A percentile compares a stretch with the other conserved stretches of the same genome.
phyloP scores from a whole-genome alignment of 2,888 invertebrate species.

The Catocala fraxini region DNA sequence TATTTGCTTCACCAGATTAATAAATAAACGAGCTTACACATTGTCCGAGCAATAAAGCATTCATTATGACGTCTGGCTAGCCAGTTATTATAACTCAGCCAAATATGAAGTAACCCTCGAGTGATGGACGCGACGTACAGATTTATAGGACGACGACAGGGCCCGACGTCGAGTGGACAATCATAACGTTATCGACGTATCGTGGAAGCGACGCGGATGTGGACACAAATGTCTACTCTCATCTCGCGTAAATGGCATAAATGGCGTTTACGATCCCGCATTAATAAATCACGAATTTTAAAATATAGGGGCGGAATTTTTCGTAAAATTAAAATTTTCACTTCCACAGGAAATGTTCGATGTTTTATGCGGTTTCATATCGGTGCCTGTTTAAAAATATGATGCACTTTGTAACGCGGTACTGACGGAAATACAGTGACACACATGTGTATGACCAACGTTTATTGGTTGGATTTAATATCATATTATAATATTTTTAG shows the following conservation, averaged over 20 bases:
- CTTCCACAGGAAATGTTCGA: conserved; percentile 72
- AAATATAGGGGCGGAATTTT: conserved; percentile 74
- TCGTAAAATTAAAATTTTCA: conserved; percentile 76
- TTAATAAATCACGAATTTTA: conserved; percentile 82
- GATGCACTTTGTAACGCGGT: conserved; percentile 63
- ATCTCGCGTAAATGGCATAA: conserved; percentile 71
- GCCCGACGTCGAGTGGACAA: conserved; percentile 37
- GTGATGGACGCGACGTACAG: conserved; percentile 38
- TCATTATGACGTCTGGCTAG: conserved; percentile 7
- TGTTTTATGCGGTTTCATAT: conserved; percentile 78
- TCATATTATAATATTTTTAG: conserved; percentile 18
- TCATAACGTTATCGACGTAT: conserved; percentile 58
- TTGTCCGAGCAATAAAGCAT: conserved; percentile 12
- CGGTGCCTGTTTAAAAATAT: conserved; percentile 65
- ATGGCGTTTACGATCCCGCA: conserved; percentile 72
- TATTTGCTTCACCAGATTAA: conserved; percentile 14
- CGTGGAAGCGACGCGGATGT: conserved; percentile 59
- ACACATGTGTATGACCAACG: conserved; percentile 39
- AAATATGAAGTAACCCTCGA: conserved; percentile 30
- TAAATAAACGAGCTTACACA: conserved; percentile 11
- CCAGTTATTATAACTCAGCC: conserved; percentile 10
- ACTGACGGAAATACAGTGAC: conserved; percentile 50
- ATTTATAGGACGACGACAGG: conserved; percentile 30
- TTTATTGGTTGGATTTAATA: conserved; percentile 33
- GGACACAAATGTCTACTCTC: conserved; percentile 64